A percentile compares a stretch with the other conserved stretches of the same genome.
These are phyloP conservation scores for Poliocrania exsul DNA, from an alignment of 2,797 vertebrate species.

Conservation along the genomic window DNA sequence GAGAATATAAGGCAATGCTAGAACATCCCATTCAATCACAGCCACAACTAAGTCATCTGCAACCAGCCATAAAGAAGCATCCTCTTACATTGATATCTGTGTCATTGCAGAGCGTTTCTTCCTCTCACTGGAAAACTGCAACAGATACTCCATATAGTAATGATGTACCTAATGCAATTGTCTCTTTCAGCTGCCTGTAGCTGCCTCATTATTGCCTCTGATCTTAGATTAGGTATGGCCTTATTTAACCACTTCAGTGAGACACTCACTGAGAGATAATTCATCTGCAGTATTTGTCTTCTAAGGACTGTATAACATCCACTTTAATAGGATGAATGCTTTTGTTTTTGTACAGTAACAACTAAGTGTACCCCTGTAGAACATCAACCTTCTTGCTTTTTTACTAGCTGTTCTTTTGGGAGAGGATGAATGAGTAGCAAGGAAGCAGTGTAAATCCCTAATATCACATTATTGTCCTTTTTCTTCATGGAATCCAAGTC, in stretches of 20 bases:
- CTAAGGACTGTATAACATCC: not conserved
- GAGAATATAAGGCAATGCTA: not conserved
- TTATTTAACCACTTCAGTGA: not conserved
- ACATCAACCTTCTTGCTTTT: not conserved
- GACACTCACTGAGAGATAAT: not conserved
- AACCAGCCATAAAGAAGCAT: not conserved
- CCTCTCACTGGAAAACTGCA: not conserved
- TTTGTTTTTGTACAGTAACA: not conserved
- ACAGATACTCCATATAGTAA: not conserved
- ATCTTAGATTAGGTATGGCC: not conserved
- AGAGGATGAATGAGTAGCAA: not conserved
- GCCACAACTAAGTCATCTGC: not conserved
- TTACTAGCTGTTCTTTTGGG: not conserved
- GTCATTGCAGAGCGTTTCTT: not conserved
- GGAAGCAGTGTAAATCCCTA: not conserved
- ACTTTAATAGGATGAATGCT: not conserved
- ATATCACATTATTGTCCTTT: not conserved
- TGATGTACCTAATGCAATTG: not conserved
- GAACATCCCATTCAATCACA: not conserved
- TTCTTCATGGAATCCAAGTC: not conserved
- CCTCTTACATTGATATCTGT: not conserved
- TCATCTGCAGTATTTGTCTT: not conserved
- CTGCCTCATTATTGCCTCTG: accelerated
- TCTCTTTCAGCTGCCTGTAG: not conserved
- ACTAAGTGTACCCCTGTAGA: not conserved